Evolutionary conservation across 2,113 vertebrate species (phyloP), one percentile per base, ranked within the genome.

Genomic region (Prietella phreatophila): DNA sequence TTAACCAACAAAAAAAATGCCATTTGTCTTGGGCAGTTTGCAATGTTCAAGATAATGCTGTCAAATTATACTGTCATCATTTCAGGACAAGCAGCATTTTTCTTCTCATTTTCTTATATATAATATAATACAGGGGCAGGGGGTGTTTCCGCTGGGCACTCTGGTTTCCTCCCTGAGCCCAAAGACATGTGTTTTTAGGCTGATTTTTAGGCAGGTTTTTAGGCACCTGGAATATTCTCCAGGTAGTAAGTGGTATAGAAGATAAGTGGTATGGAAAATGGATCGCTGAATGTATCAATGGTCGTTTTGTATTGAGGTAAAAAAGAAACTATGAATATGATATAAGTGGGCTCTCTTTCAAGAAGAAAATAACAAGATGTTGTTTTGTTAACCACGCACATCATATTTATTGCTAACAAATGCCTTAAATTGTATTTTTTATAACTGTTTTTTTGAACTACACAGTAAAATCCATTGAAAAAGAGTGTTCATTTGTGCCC

Each of bases 11-110:
- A 56, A 58, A 42, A 82, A 82, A 82, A 83, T 61, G 56, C 39
- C 56, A 63, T 63, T 22, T 63, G 33, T 85, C 25, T 63, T 4
- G 0, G 71, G 55, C 25, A 42, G 47, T 78, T 42, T 63, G 22
- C 84, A 78, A 20, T 10, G 11, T 75, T 75, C 19, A 85, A 73
- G 19, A 56, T 39, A 53, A 39, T 75, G 39, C 33, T 39, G 8
- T 42, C 15, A 76, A 76, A 76, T 47, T 76, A 36, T 60, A 27
- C 69, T 15, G 0, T 63, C 83, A 39, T 85, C 10, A 47, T 85
- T 60, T 85, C 36, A 78, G 55, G 22, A 25, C 55, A 85, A 61
- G 27, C 36, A 78, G 33, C 33, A 42, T 61, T 85, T 76, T 85
- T 5, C n/a, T 67, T 71, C 47, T 55, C 47, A 2, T 53, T 60